phyloP scores from a whole-genome alignment of 2,797 vertebrate species.

The Gambelia wislizenii region DNA sequence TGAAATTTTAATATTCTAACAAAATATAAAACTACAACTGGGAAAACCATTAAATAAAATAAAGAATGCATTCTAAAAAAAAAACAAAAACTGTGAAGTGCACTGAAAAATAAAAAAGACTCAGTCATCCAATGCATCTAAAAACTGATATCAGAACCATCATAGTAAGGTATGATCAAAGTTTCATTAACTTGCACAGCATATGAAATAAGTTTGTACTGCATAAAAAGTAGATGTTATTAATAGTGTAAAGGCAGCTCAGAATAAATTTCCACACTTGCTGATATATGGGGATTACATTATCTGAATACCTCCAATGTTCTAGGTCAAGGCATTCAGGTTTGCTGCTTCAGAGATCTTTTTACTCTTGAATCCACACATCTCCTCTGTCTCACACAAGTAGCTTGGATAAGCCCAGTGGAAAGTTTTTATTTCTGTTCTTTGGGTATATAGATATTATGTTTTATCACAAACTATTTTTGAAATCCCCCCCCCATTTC shows the following conservation, averaged over 20 bases:
- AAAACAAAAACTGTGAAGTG: constrained; percentile 31
- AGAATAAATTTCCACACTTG: constrained; percentile 10
- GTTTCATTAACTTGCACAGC: constrained; percentile 27
- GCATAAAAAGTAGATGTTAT: neutral
- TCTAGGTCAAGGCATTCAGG: constrained; percentile 12
- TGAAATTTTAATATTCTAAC: constrained; percentile 63
- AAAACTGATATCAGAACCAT: constrained; percentile 27
- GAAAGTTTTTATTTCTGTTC: neutral
- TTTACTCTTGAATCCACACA: neutral
- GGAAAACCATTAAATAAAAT: constrained; percentile 37
- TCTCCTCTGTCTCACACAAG: neutral
- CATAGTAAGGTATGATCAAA: constrained; percentile 6
- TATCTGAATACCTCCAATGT: neutral
- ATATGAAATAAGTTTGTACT: constrained; percentile 25
- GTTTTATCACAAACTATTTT: neutral
- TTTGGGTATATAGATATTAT: neutral
- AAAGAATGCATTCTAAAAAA: constrained; percentile 17
- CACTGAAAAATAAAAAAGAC: neutral
- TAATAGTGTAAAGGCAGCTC: neutral
- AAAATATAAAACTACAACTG: constrained; percentile 62
- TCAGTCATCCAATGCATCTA: constrained; percentile 31
- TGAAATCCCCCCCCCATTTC: neutral
- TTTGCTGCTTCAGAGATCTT: constrained; percentile 12
- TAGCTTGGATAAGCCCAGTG: neutral
- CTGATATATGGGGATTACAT: constrained; percentile 9